These are phyloP conservation scores for Poecilia gillii DNA, from an alignment of 2,797 vertebrate species.

Conservation along the genomic window DNA sequence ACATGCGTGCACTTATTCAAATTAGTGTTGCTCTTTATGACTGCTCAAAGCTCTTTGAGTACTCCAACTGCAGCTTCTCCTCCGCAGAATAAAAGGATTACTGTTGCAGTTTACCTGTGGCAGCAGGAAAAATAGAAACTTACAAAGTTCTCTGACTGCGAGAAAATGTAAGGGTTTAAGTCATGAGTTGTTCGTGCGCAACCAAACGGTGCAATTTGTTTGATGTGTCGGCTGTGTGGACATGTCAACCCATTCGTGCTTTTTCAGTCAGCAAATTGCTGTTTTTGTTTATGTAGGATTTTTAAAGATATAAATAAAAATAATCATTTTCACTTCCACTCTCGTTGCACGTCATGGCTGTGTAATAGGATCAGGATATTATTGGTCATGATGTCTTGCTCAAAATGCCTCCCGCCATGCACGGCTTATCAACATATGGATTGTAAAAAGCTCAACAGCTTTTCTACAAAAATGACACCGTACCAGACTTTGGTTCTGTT, in stretches of 20 bases:
- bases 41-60: not conserved
- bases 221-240: not conserved
- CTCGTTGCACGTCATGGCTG: not conserved
- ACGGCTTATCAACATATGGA: not conserved
- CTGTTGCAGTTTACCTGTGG: not conserved
- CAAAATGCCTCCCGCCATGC: not conserved
- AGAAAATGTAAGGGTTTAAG: slow-evolving; percentile 30
- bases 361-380: not conserved
- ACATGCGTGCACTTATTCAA: slow-evolving; percentile 21
- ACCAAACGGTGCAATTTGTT: slow-evolving; percentile 36
- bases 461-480: not conserved
- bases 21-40: not conserved
- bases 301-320: not conserved
- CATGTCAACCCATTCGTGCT: not conserved
- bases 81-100: not conserved
- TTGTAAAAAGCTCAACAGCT: not conserved
- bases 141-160: slow-evolving; percentile 2
- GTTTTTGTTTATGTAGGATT: not conserved
- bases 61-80: not conserved
- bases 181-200: slow-evolving; percentile 43
- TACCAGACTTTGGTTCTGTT: not conserved
- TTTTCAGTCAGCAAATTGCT: not conserved
- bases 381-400: not conserved
- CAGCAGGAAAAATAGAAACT: not conserved
- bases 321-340: not conserved